Evolutionary conservation across 2,113 vertebrate species (phyloP).

Genomic region (Rhynchomys soricoides): DNA sequence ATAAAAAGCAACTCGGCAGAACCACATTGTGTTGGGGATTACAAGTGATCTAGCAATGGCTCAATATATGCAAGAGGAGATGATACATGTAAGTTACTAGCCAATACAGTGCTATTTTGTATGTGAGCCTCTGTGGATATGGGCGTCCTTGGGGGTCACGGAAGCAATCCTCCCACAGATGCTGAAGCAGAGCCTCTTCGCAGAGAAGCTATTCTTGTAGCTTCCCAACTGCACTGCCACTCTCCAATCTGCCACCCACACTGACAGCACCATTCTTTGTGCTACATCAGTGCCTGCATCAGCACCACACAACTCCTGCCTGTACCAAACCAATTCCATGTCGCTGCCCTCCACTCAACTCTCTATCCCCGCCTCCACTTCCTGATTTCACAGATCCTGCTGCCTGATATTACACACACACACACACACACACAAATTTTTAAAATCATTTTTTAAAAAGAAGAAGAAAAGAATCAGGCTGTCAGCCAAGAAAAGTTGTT

Average conservation of each 20-base stretch:
- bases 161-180: too few relatives aligned
- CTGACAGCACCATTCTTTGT: neutral
- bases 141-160: neutral
- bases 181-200: neutral
- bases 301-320: neutral
- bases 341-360: rapidly evolving
- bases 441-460: neutral
- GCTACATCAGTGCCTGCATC: neutral
- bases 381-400: slow-evolving; percentile 24
- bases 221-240: neutral
- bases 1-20: neutral
- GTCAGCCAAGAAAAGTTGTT: slow-evolving; percentile 76
- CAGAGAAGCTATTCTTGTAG: neutral
- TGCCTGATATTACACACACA: neutral
- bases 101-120: neutral
- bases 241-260: neutral
- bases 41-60: neutral
- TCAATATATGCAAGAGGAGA: neutral
- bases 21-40: neutral
- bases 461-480: slow-evolving; percentile 43
- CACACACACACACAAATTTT: neutral
- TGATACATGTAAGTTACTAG: neutral
- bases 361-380: neutral
- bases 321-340: neutral
- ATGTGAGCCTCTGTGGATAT: neutral